Percentiles rank a stretch among this genome's conserved stretches.
Conservation (phyloP, 2,797 vertebrate species). For the Argya squamiceps region DNA sequence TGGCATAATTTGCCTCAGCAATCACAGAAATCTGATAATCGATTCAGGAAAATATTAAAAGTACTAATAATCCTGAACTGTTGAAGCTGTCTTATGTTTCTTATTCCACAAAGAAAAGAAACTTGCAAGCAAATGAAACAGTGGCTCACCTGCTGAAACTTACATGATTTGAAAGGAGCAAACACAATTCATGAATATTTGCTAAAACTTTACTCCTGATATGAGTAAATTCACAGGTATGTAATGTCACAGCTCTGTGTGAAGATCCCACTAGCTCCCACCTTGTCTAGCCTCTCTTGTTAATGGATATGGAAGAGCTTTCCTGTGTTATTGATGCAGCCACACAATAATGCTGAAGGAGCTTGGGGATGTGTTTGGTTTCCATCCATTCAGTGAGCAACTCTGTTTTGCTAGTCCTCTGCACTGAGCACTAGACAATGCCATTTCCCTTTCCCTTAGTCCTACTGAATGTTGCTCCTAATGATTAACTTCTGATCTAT, state of each 20-base stretch:
- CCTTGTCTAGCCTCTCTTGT: background rate
- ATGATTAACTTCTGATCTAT: background rate
- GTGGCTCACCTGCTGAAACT: background rate
- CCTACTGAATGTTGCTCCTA: background rate
- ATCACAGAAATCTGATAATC: background rate
- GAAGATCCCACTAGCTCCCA: background rate
- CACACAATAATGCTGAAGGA: fast-evolving
- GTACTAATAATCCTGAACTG: background rate
- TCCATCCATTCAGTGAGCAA: background rate
- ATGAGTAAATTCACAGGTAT: background rate
- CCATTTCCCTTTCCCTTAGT: background rate
- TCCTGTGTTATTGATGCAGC: background rate
- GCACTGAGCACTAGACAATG: background rate
- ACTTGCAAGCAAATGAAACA: background rate
- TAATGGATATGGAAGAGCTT: background rate
- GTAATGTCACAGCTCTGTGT: background rate
- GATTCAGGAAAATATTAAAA: background rate
- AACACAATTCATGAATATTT: background rate
- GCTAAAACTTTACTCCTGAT: background rate
- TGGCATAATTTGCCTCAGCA: background rate
- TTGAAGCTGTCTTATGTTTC: background rate
- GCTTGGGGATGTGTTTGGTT: background rate
- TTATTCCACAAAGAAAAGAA: background rate
- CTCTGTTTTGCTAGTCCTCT: background rate
- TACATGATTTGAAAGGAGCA: background rate